Evolutionary conservation across 2,113 vertebrate species (phyloP).

Genomic region (Chunga burmeisteri): DNA sequence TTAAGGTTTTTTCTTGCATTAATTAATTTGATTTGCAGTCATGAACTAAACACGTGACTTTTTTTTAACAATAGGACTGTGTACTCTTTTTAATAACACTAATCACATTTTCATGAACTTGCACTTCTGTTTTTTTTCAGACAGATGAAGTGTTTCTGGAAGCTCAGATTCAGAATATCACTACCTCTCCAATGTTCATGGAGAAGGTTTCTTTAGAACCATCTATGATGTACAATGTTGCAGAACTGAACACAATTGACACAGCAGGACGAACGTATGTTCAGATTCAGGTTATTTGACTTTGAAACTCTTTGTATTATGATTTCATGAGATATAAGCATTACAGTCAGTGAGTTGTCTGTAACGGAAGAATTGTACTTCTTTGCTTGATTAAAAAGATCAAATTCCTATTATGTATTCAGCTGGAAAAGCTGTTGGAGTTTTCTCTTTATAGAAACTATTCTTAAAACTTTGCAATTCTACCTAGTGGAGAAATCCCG

Average conservation of each 20-base stretch:
- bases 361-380: not conserved
- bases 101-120: not conserved
- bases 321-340: not conserved
- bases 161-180: conserved; percentile 99
- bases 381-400: not conserved
- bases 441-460: not conserved
- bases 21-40: conserved; percentile 85
- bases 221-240: conserved; percentile 96
- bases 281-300: not conserved
- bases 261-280: conserved; percentile 80
- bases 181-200: conserved; percentile 98
- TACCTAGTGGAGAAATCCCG: not conserved
- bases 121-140: conserved; percentile 72
- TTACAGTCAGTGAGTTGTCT: not conserved
- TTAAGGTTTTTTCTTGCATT: conserved; percentile 77
- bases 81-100: conserved; percentile 10
- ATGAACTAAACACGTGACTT: conserved; percentile 87
- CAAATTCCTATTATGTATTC: not conserved
- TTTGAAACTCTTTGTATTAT: not conserved
- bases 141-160: conserved; percentile 98
- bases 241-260: conserved; percentile 87
- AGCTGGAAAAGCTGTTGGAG: not conserved
- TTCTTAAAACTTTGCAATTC: not conserved
- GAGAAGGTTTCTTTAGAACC: conserved; percentile 98
- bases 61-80: conserved; percentile 63